Base-by-base conservation (phyloP, 1,140 invertebrate genomes). In the Cherax quadricarinatus region DNA sequence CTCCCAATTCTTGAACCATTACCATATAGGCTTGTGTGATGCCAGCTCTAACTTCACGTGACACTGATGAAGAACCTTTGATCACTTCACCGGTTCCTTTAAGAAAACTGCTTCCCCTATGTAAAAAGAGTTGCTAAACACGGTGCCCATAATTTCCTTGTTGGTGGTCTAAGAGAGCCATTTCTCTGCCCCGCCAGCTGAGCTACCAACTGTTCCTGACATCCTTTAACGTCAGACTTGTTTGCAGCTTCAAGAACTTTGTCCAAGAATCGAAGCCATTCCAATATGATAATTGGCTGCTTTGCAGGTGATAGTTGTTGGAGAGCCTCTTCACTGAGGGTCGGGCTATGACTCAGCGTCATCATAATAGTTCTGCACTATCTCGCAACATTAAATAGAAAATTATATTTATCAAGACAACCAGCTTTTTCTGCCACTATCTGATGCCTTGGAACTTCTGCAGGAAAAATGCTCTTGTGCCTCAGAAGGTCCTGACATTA, bases 181-280 rank as follows among this genome's bases (percentile, higher is more conserved):
- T 98, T 97, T 94, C 99, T 97, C 86, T 98, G 97, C 92, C 96
- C 96, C 21, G 98, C 97, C 86, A 99, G 96, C 95, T 99, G 99
- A 91, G 98, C 97, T 0, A 99, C 98, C 62, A 99, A 95, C 95
- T 98, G 98, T 95, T 99, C 98, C 95, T 99, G 99, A 94, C 98
- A 98, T 95, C 2, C 97, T 96, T 99, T 99, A 70, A 99, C 98
- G 94, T 99, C 99, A 96, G 98, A 98, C 97, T 99, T 99, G 95
- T 99, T 98, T 88, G 98, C 98, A 88, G 97, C 97, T 53, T 98
- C 96, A 79, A 99, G 96, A 86, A 99, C 98, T 96, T 99, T 99
- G 95, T 99, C 98, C 91, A 99, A 95, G 95, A 99, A 99, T 81
- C 98, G 96, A 5, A 99, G 96, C 99, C 99, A 99, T 96, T 99